phyloP scores from a whole-genome alignment of 2,888 invertebrate species.

The Oxycera nigricornis region DNA sequence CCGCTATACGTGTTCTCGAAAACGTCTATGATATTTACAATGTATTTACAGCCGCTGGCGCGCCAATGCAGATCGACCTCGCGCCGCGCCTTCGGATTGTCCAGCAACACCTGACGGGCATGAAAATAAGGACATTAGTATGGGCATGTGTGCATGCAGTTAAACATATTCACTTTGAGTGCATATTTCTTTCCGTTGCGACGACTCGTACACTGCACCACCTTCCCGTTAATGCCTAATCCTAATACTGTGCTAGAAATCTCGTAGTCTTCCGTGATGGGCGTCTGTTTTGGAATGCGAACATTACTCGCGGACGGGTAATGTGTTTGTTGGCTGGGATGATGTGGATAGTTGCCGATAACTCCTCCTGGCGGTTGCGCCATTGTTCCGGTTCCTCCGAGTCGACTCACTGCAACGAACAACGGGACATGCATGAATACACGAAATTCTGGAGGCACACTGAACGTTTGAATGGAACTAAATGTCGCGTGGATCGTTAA shows the following conservation, averaged over 20 bases:
- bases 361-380: slow-evolving; percentile 10
- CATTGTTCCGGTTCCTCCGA: background rate
- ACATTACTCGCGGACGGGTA: background rate
- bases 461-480: too few species aligned
- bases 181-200: slow-evolving; percentile 82
- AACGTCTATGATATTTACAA: slow-evolving; percentile 89
- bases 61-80: slow-evolving; percentile 97
- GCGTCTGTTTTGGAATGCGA: slow-evolving; percentile 72
- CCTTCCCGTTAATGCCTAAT: slow-evolving; percentile 98
- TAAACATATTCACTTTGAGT: slow-evolving; percentile 75
- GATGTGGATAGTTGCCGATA: background rate
- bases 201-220: slow-evolving; percentile 90
- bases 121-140: background rate
- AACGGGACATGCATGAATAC: background rate
- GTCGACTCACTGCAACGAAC: background rate
- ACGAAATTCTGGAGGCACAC: background rate
- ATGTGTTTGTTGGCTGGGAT: background rate
- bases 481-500: too few species aligned
- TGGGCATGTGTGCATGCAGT: background rate
- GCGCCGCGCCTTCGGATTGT: slow-evolving; percentile 89
- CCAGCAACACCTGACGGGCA: slow-evolving; percentile 76
- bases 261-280: slow-evolving; percentile 89
- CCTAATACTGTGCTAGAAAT: slow-evolving; percentile 93
- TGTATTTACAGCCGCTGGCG: slow-evolving; percentile 88
- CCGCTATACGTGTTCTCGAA: slow-evolving; percentile 96